These are phyloP conservation scores for Lagopus muta DNA, from an alignment of 2,113 vertebrate genomes.

Conservation along the genomic window DNA sequence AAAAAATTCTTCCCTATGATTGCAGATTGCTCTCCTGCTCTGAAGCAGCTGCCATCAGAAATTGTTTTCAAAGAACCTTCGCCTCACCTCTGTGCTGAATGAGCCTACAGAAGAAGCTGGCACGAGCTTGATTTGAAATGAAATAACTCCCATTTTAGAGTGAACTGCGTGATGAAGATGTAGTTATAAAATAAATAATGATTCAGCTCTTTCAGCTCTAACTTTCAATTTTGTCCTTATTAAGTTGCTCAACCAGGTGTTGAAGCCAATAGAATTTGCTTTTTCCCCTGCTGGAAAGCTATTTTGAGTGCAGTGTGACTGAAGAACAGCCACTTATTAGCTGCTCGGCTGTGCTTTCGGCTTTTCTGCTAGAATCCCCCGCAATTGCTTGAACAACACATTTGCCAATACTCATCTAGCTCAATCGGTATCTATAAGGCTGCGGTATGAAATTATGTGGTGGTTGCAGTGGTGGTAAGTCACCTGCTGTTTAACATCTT, in stretches of 20 bases:
- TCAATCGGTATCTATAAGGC: conserved; percentile 30
- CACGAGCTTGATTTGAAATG: conserved; percentile 44
- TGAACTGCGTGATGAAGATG: conserved; percentile 60
- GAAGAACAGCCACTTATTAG: conserved; percentile 68
- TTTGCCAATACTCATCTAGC: conserved; percentile 66
- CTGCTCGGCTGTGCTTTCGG: conserved; percentile 3
- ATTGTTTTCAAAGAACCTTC: conserved; percentile 32
- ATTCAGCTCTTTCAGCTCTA: conserved; percentile 55
- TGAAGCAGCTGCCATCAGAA: conserved; percentile 43
- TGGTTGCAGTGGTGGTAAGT: background rate
- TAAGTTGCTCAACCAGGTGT: conserved; percentile 75
- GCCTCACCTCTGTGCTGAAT: conserved; percentile 3
- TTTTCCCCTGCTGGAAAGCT: conserved; percentile 65
- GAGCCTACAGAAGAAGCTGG: background rate
- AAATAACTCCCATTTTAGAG: conserved; percentile 54
- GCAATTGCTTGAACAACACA: conserved; percentile 28
- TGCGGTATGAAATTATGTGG: conserved; percentile 1
- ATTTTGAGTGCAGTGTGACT: conserved; percentile 56
- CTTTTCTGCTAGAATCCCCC: conserved; percentile 52
- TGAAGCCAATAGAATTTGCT: conserved; percentile 71
- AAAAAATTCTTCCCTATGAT: background rate
- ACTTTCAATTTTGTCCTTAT: conserved; percentile 69
- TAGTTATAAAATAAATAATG: conserved; percentile 72
- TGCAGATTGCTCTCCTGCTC: background rate
- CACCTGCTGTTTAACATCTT: conserved; percentile 43